Base-by-base conservation (phyloP, 2,888 invertebrate species). In the Teleiodes luculella region DNA sequence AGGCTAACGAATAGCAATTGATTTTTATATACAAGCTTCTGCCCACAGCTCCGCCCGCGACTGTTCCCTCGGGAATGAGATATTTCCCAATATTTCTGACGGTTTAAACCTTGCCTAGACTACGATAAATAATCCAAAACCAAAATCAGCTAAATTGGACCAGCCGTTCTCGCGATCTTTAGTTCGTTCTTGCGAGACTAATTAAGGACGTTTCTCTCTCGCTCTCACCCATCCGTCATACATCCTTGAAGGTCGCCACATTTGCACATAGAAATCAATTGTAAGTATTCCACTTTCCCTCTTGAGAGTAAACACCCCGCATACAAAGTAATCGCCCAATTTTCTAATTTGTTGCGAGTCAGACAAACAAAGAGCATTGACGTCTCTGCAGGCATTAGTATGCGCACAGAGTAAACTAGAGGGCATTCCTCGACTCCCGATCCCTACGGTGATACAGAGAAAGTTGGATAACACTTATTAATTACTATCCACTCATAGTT, bases 371-470 rank as follows among this genome's bases (percentile, higher is more conserved):
- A 68, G 67, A 24, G 14, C 11, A 64, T 57, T 60, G 65, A 65
- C 63, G 54, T 56, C 55, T 43, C 20, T 10, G 18, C 18, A 10
- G 50, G 51, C 58, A 82, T 86, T 84, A 83, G 78, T 80, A 88
- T 86, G 71, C 86, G 66, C 57, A 37, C 18, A 53, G 49, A 41
- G 68, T 69, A 57, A 57, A 57, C 79, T 69, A 24, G 62, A 59
- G 52, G 60, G 50, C 63, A 51, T 59, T 64, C 67, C 66, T 69
- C 66, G 72, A 69, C 73, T 71, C 74, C 71, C 76, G 80, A 80
- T 81, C 76, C 75, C 68, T 61, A 73, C 74, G 61, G 62, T 64
- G 75, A 76, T 73, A 74, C 64, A 70, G 81, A 71, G 86, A 86
- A 87, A 87, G 85, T 86, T 62, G 57, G 74, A 74, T 78, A 83